phyloP scores from a whole-genome alignment of 1,140 invertebrate species.

The Leguminivora glycinivorella region DNA sequence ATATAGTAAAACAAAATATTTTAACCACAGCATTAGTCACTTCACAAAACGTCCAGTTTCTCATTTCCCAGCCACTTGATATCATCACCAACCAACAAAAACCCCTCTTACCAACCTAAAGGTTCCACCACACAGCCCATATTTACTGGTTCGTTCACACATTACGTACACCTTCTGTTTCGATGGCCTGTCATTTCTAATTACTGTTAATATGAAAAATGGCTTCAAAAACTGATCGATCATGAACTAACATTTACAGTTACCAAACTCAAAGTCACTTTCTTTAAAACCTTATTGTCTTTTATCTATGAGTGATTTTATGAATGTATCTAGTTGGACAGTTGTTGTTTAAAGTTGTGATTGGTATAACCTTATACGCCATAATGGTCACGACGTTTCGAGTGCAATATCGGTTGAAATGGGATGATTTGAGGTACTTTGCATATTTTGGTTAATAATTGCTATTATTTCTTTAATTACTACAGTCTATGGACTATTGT shows the following conservation, averaged over 20 bases:
- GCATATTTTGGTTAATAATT: conserved; percentile 20
- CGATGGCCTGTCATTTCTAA: conserved; percentile 33
- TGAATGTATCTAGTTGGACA: background rate
- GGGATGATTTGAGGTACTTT: conserved; percentile 9
- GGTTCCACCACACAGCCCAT: background rate
- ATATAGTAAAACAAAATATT: too few relatives aligned
- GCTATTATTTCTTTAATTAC: conserved; percentile 25
- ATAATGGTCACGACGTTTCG: conserved; percentile 8
- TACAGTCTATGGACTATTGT: background rate
- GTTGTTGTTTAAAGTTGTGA: conserved; percentile 1
- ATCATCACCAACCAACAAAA: too few relatives aligned
- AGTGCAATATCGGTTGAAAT: conserved; percentile 20
- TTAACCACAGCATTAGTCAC: too few relatives aligned
- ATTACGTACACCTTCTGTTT: conserved; percentile 16
- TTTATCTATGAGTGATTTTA: background rate
- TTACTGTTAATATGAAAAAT: conserved; percentile 33
- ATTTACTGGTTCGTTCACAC: background rate
- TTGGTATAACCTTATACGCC: conserved; percentile 22
- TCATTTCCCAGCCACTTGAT: too few relatives aligned
- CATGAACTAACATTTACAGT: background rate
- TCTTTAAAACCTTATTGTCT: background rate
- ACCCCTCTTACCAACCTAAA: too few relatives aligned
- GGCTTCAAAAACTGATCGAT: conserved; percentile 4
- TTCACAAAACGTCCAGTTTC: too few relatives aligned
- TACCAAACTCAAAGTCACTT: background rate